A percentile compares a stretch with the other conserved stretches of the same genome.
phyloP scores from a whole-genome alignment of 2,797 vertebrate species.

The Manis crassicaudata region DNA sequence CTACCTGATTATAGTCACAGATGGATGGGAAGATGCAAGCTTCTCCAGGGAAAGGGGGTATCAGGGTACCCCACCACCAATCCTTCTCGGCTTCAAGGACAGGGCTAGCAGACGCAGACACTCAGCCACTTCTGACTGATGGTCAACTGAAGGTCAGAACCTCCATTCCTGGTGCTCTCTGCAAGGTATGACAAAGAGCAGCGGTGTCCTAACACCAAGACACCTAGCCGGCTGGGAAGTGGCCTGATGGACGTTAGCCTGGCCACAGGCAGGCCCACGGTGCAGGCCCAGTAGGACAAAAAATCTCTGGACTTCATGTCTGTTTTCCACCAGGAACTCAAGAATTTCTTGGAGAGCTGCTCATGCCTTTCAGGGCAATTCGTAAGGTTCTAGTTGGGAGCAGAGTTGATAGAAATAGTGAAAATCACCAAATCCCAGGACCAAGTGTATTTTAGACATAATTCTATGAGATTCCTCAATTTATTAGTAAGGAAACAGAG shows the following conservation, averaged over 20 bases:
- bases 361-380: neutral
- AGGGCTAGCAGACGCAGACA: neutral
- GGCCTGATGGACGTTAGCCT: neutral
- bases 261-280: neutral
- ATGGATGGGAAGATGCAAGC: neutral
- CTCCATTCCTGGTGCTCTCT: neutral
- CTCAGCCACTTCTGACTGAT: neutral
- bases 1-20: neutral
- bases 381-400: neutral
- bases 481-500: neutral
- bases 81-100: neutral
- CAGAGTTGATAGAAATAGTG: neutral
- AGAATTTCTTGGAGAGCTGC: neutral
- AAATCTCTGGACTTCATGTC: neutral
- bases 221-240: fast-evolving
- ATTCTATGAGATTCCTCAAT: neutral
- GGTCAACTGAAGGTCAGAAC: neutral
- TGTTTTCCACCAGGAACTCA: neutral
- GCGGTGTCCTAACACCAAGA: neutral
- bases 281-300: too few species aligned
- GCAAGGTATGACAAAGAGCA: neutral
- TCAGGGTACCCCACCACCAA: too few species aligned
- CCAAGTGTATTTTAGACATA: neutral
- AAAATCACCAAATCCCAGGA: neutral
- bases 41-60: neutral